A percentile compares a stretch with the other conserved stretches of the same genome.
Conservation (phyloP, 2,113 vertebrate genomes). For the Himantopus leucocephalus region DNA sequence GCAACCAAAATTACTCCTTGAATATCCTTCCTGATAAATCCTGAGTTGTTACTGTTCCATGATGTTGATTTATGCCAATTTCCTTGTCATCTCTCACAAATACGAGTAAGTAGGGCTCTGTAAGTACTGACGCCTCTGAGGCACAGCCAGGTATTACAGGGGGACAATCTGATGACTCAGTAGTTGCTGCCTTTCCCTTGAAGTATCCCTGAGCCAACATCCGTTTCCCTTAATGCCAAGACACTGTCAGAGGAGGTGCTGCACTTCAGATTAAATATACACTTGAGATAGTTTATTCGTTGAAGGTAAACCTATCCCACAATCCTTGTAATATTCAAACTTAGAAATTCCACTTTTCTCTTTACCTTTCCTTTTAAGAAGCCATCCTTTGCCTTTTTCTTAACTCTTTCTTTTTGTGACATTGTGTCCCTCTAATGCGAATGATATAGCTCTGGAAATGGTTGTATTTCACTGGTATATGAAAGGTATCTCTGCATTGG, state of each 20-base stretch:
- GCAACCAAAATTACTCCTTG: neutral
- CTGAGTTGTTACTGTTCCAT: neutral
- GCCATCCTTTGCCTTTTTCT: neutral
- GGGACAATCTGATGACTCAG: neutral
- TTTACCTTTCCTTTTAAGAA: neutral
- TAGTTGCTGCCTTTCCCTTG: neutral
- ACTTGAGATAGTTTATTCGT: neutral
- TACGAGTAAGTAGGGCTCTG: neutral
- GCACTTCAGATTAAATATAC: neutral
- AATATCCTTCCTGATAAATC: neutral
- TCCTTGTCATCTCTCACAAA: neutral
- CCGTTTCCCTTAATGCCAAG: neutral
- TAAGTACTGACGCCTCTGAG: neutral
- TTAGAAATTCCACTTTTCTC: neutral
- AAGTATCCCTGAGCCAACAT: neutral
- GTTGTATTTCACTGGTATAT: neutral
- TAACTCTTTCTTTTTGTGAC: neutral
- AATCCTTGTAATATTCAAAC: neutral
- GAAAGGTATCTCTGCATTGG: neutral
- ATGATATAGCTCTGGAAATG: neutral
- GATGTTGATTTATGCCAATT: neutral
- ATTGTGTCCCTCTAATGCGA: neutral
- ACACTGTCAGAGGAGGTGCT: neutral
- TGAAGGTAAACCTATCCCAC: neutral
- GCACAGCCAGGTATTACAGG: neutral